A percentile compares a stretch with the other conserved stretches of the same genome.
phyloP scores from a whole-genome alignment of 1,140 invertebrate species.

The Drosophila lacteicornis region DNA sequence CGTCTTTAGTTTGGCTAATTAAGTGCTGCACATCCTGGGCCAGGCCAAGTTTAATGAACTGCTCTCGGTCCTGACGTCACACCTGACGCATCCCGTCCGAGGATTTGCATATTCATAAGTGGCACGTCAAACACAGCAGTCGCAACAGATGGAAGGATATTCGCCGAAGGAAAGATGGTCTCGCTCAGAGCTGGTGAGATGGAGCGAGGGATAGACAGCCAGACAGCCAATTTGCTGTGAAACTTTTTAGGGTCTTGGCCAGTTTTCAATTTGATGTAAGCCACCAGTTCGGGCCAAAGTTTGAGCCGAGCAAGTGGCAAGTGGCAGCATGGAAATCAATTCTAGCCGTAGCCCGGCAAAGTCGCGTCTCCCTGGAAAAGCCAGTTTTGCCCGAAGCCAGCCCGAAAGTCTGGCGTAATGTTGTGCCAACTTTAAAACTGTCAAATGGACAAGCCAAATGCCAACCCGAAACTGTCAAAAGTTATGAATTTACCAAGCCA shows the following conservation, averaged over 20 bases:
- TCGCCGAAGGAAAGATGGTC: constrained; percentile 1
- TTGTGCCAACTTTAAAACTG: constrained; percentile 61
- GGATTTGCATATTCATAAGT: constrained; percentile 74
- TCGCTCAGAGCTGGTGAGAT: neutral
- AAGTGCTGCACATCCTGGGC: constrained; percentile 58
- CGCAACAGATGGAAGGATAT: constrained; percentile 12
- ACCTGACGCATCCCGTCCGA: constrained; percentile 52
- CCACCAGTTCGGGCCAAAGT: constrained; percentile 33
- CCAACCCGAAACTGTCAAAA: constrained; percentile 65
- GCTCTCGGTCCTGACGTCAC: constrained; percentile 45
- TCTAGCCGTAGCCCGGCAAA: constrained; percentile 8
- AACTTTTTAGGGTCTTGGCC: constrained; percentile 52
- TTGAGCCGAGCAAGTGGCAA: constrained; percentile 25
- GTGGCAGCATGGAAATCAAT: constrained; percentile 44
- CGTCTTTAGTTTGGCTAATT: constrained; percentile 60
- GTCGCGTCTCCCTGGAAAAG: constrained; percentile 15
- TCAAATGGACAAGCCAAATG: constrained; percentile 60
- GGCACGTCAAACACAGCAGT: constrained; percentile 16
- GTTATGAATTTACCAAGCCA: constrained; percentile 57
- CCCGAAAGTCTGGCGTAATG: constrained; percentile 32
- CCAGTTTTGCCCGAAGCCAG: neutral
- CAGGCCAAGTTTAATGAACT: constrained; percentile 69
- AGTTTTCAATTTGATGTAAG: constrained; percentile 59
- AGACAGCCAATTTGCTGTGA: constrained; percentile 53
- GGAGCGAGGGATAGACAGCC: constrained; percentile 15